Evolutionary conservation across 1,140 invertebrate species (phyloP), one percentile per base, ranked within the genome.

Genomic region (Drosophila funebris): DNA sequence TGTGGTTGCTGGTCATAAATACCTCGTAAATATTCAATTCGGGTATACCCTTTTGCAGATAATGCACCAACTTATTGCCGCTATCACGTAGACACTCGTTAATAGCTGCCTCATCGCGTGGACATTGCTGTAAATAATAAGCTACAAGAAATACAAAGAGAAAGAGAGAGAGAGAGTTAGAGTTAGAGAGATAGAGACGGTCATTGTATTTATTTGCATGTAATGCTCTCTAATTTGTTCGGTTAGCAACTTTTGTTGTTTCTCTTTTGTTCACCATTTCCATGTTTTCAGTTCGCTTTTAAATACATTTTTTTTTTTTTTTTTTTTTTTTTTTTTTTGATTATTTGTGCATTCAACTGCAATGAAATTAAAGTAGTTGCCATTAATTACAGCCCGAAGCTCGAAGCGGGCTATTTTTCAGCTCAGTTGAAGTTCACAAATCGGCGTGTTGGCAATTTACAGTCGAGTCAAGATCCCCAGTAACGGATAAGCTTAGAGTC

Each of bases 11-110:
- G 31, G 50, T 27, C 63, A 14, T 11, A 52, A 68, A 62, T 37
- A 94, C 94, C 92, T 95, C 93, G 68, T 93, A 93, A 31, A 95
- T 93, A 44, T 93, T 94, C 41, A 96, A 76, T 84, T 95, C 95
- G 6, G 95, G 95, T 43, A 95, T 94, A 43, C 95, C 95, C 75
- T 94, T 94, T 62, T 94, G 94, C 61, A 96, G 94, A 75, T 95
- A 93, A 53, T 94, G 93, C 1, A 95, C 93, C 20, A 97, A 93
- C 56, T 93, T 93, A 87, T 96, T 96, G 61, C 95, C 95, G 14
- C 95, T 95, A 64, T 94, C 93, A 11, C 94, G 93, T 3, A 97
- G 91, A 77, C 96, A 97, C 7, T 93, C 92, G 74, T 97, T 96
- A 1, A 96, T 91, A n/a, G 94, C 92, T 0, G 94, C 94, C 82